Percentiles rank a stretch among this genome's conserved stretches.
These are phyloP conservation scores for Mythimna albipuncta DNA, from an alignment of 2,888 invertebrate genomes.

Conservation along the genomic window DNA sequence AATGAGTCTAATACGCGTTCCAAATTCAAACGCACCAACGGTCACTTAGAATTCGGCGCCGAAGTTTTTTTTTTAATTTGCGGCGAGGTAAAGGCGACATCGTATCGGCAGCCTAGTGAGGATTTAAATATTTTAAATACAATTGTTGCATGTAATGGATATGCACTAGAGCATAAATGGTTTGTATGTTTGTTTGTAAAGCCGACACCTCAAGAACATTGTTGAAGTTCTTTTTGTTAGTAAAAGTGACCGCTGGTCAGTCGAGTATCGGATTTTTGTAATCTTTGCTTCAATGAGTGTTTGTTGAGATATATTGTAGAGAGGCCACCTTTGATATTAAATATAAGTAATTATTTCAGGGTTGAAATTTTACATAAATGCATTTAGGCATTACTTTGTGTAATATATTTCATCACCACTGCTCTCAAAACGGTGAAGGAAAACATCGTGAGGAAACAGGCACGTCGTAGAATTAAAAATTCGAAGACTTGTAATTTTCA, in stretches of 20 bases:
- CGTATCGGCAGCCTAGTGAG: slow-evolving; percentile 74
- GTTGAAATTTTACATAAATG: too few relatives aligned
- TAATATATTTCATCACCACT: too few relatives aligned
- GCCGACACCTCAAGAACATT: slow-evolving; percentile 78
- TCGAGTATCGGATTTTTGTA: slow-evolving; percentile 51
- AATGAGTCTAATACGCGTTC: slow-evolving; percentile 62
- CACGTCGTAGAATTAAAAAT: too few relatives aligned
- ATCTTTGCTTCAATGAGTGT: slow-evolving; percentile 42
- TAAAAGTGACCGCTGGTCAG: slow-evolving; percentile 58
- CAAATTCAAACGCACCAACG: slow-evolving; percentile 77
- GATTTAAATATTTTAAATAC: slow-evolving; percentile 80
- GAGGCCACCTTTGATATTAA: background rate
- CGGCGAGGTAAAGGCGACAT: slow-evolving; percentile 64
- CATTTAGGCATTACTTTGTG: too few relatives aligned
- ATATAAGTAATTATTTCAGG: too few relatives aligned
- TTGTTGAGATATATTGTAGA: slow-evolving; percentile 28
- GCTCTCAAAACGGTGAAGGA: too few relatives aligned
- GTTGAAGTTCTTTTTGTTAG: slow-evolving; percentile 60
- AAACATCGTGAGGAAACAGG: too few relatives aligned
- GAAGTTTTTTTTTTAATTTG: slow-evolving; percentile 68
- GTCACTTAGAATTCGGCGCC: slow-evolving; percentile 77
- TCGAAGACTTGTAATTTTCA: too few relatives aligned
- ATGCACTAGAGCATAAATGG: slow-evolving; percentile 88
- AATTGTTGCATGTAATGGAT: slow-evolving; percentile 86
- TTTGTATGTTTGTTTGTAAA: slow-evolving; percentile 75